phyloP scores from a whole-genome alignment of 2,113 vertebrate genomes.

The Nettapus auritus region DNA sequence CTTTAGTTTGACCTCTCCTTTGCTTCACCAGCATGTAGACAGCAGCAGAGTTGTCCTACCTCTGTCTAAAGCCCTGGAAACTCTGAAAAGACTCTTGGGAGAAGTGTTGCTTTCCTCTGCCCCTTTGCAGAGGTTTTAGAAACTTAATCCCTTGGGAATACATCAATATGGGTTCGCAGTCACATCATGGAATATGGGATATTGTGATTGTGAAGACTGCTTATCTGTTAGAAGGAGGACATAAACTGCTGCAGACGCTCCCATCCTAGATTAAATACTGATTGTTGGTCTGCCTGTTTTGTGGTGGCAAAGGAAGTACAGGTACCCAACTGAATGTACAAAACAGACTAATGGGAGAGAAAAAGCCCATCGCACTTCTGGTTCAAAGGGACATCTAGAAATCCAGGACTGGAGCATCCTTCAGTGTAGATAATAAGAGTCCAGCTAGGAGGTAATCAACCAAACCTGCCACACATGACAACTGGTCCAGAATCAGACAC shows the following conservation, averaged over 20 bases:
- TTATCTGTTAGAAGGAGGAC: background rate
- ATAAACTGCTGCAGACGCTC: background rate
- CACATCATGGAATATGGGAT: background rate
- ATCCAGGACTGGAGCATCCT: background rate
- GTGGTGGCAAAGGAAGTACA: background rate
- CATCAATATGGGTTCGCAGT: too few species aligned
- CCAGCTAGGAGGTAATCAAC: background rate
- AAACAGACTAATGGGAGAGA: background rate
- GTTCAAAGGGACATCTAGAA: background rate
- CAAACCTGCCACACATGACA: background rate
- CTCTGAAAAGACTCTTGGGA: background rate
- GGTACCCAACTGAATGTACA: background rate
- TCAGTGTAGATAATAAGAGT: background rate
- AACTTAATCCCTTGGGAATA: background rate
- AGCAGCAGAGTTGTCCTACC: background rate
- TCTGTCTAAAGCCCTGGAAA: background rate
- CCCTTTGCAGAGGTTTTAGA: background rate
- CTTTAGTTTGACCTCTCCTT: background rate
- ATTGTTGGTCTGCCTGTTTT: background rate
- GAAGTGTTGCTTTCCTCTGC: background rate
- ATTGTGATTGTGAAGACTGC: background rate
- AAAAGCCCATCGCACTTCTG: background rate
- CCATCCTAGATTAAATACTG: background rate
- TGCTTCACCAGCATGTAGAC: background rate
- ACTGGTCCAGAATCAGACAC: background rate